Evolutionary conservation across 2,113 vertebrate genomes (phyloP).

Genomic region (Apodemus speciosus): DNA sequence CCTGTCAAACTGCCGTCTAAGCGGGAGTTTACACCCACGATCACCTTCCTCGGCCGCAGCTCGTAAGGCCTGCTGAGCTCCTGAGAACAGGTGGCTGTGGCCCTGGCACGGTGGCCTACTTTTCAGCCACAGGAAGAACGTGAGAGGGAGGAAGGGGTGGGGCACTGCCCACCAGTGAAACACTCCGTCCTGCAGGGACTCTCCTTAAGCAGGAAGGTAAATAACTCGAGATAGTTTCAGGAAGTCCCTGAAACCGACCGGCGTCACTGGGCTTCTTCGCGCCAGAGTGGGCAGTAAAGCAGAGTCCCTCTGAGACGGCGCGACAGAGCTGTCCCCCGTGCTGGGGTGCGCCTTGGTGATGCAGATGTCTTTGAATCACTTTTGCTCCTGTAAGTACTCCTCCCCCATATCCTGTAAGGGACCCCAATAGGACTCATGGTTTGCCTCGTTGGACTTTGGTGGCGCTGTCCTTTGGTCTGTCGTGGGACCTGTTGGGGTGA

Average conservation of each 20-base stretch:
- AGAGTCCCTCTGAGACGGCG: neutral
- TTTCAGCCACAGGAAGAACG: neutral
- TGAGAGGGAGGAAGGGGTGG: neutral
- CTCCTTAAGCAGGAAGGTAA: neutral
- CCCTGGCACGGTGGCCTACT: neutral
- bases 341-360: neutral
- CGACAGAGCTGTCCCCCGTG: neutral
- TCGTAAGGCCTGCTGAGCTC: neutral
- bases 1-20: neutral
- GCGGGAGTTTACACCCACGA: neutral
- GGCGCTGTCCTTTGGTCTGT: neutral
- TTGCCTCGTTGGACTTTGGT: neutral
- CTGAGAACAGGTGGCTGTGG: neutral
- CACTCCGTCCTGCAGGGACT: neutral
- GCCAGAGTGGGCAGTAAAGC: neutral
- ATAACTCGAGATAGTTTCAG: neutral
- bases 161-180: neutral
- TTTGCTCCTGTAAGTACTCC: neutral
- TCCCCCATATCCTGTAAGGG: neutral
- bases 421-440: neutral
- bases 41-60: neutral
- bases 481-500: neutral
- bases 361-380: neutral
- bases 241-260: neutral
- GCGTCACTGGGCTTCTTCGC: neutral